phyloP scores from a whole-genome alignment of 2,797 vertebrate species.

The Lycodopsis pacificus region DNA sequence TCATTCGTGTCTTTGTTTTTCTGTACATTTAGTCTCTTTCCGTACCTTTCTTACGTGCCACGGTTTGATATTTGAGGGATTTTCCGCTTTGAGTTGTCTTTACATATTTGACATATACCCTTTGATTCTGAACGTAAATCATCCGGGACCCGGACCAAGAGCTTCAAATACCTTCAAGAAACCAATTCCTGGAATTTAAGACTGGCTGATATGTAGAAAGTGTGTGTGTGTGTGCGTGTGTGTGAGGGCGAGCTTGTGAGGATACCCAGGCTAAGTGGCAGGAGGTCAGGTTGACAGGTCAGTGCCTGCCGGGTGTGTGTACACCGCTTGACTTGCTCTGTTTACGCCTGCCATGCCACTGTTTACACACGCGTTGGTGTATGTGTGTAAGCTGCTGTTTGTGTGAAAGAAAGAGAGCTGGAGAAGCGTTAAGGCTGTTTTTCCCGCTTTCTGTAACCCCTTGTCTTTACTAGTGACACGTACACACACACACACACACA shows the following conservation, averaged over 20 bases:
- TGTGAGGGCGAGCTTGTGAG: not conserved
- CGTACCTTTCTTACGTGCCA: not conserved
- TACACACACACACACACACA: slow-evolving; percentile 33
- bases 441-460: slow-evolving; percentile 52
- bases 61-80: not conserved
- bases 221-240: not conserved
- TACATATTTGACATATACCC: slow-evolving; percentile 14
- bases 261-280: slow-evolving; percentile 21
- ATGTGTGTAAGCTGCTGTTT: slow-evolving; percentile 29
- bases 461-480: slow-evolving; percentile 52
- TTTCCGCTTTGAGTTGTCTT: not conserved
- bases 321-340: slow-evolving; percentile 53
- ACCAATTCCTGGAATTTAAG: slow-evolving; percentile 14
- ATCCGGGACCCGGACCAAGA: not conserved
- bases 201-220: not conserved
- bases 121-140: slow-evolving; percentile 34
- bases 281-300: slow-evolving; percentile 63
- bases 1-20: not conserved
- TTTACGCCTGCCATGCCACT: slow-evolving; percentile 65
- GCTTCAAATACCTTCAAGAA: slow-evolving; percentile 13
- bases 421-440: slow-evolving; percentile 35
- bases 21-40: no score
- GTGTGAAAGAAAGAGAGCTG: slow-evolving; percentile 35
- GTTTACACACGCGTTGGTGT: slow-evolving; percentile 61
- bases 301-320: slow-evolving; percentile 63